These are phyloP conservation scores for Hassar affinis DNA, from an alignment of 2,113 vertebrate genomes.

Conservation along the genomic window DNA sequence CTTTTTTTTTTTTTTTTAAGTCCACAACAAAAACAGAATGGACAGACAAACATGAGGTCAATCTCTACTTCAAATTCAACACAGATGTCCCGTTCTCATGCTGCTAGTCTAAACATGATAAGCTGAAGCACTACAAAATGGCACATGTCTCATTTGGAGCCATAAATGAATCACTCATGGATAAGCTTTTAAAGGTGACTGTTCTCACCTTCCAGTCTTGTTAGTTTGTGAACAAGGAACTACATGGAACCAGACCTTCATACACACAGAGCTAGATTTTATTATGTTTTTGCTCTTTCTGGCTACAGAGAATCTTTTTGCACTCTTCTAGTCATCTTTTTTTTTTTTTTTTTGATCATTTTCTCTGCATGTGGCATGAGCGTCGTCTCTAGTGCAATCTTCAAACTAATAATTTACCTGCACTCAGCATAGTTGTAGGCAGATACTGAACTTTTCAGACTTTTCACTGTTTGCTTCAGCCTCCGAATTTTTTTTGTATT, in stretches of 20 bases:
- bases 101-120: not conserved
- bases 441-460: not conserved
- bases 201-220: not conserved
- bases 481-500: not conserved
- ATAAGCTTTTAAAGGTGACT: not conserved
- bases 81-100: not conserved
- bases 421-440: slow-evolving; percentile 11
- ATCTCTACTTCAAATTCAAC: not conserved
- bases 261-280: not conserved
- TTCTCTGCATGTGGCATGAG: not conserved
- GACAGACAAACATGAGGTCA: not conserved
- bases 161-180: not conserved
- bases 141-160: not conserved
- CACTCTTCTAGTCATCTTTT: not conserved
- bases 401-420: slow-evolving; percentile 34
- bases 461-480: not conserved
- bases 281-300: slow-evolving; percentile 19
- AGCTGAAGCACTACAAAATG: not conserved
- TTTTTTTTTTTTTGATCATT: not conserved
- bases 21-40: not conserved
- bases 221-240: not conserved
- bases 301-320: not conserved
- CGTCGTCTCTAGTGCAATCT: not conserved
- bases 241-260: not conserved
- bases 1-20: too few relatives aligned